Evolutionary conservation across 2,888 invertebrate genomes (phyloP), one percentile per base, ranked within the genome.

Genomic region (Cactoblastis cactorum): DNA sequence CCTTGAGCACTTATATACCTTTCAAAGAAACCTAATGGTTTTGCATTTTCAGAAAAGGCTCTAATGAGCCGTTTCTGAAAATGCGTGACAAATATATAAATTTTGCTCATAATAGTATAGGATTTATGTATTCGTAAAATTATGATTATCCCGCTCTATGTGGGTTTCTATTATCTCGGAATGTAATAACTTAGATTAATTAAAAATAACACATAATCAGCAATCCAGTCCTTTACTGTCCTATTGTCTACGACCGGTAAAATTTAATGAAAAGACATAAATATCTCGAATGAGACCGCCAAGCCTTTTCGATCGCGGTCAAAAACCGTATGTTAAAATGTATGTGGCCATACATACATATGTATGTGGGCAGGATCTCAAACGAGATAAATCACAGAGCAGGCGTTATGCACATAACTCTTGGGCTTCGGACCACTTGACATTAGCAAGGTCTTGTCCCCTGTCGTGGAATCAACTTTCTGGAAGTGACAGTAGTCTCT

Each of bases 351-450:
- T 74, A 72, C 60, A 68, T 74, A 72, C 69, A 71, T 76, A 78
- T 77, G 74, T 75, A 77, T 77, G 74, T 67, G 74, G 77, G 72
- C 60, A 63, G 75, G 70, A 76, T 77, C 74, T 75, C 69, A 68
- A 74, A 68, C 69, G 69, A 77, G 65, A 83, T 85, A 85, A 83
- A 85, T 86, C 85, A 80, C 69, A 74, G 76, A 71, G 70, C 77
- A 77, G 75, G 76, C 81, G 77, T 78, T 79, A 79, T 80, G 80
- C 78, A 78, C 79, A 83, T 84, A 83, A 83, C 76, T 85, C 84
- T 81, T 73, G 66, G 74, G 71, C 66, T 69, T 63, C 73, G 80
- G 76, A 71, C 80, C 79, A 79, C 82, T 83, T 79, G 83, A 83
- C 83, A 80, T 83, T 80, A 78, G 75, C 77, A 74, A 77, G 77